Base-by-base conservation (phyloP, 2,797 vertebrate species). In the Poeciliopsis infans region DNA sequence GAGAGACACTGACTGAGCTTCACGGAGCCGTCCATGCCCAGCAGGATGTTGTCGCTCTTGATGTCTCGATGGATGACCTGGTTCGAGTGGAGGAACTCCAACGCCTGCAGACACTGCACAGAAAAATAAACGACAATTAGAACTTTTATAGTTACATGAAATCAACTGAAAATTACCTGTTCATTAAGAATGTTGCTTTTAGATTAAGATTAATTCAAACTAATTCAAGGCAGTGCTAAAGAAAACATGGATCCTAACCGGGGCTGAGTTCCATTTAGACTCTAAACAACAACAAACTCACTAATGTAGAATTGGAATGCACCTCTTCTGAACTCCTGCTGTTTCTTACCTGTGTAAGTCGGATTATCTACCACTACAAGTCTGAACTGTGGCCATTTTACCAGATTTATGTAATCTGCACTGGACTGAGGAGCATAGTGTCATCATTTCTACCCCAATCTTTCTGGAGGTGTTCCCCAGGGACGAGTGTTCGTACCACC, bases 41-140 rank as follows among this genome's bases (percentile, higher is more conserved):
- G 95, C 71, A 99, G 94, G 86, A 99, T 98, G 92, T 99, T 99
- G 96, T 99, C 98, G 33, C 98, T 99, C 95, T 99, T 99, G 94
- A 99, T 99, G 93, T 99, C 98, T 86, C 98, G 95, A 93, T 99
- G 98, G 91, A 99, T 99, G 89, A 99, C 98, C 88, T 99, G 98
- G 94, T 97, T 99, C 0, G 95, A 97, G 92, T 99, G 98, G 53
- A 99, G 97, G 90, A 99, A 99, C 92, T 99, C 98, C 93, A 99
- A 81, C 4, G 98, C 98, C 90, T 99, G 98, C 18, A 99, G 96
- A 95, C 98, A 99, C 98, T 99, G 90, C 10, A 66, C 33, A 80
- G 45, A 51, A 18, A 68, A 59, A 53, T 51, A 23, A 23, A 59
- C 5, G 28, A 2, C 15, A 31, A 12, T 31, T 23, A n/a, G 11